phyloP scores from a whole-genome alignment of 1,140 invertebrate genomes.

The Drosophila repletoides region DNA sequence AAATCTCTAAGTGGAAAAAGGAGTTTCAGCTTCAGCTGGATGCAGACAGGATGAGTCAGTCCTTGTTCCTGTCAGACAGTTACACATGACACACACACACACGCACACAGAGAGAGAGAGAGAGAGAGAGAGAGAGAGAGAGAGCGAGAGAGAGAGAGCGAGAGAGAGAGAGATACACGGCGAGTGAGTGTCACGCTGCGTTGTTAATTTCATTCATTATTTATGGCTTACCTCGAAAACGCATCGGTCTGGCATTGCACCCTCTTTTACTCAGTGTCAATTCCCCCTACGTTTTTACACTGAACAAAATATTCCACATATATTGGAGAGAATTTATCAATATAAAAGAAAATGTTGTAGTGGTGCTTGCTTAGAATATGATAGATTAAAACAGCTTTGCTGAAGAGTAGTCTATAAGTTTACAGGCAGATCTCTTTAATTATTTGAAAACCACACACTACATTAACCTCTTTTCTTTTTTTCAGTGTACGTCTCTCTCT shows the following conservation, averaged over 20 bases:
- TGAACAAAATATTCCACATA: too few relatives aligned
- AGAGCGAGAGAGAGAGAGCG: too few relatives aligned
- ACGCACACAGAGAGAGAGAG: conserved; percentile 8
- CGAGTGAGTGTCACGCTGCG: conserved; percentile 36
- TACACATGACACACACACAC: conserved; percentile 6
- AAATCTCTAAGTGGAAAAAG: too few relatives aligned
- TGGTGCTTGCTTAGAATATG: too few relatives aligned
- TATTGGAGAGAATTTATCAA: too few relatives aligned
- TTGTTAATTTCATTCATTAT: conserved; percentile 81
- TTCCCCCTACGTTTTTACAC: too few relatives aligned
- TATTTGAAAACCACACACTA: too few relatives aligned
- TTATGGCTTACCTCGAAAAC: conserved; percentile 79
- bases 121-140: too few relatives aligned
- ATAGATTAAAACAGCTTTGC: too few relatives aligned
- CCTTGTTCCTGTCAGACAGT: neutral
- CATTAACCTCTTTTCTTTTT: neutral
- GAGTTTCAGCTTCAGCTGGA: neutral
- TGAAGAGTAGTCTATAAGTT: too few relatives aligned
- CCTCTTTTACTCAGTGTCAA: conserved; percentile 12
- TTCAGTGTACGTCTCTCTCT: neutral
- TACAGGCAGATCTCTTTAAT: neutral
- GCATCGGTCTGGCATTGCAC: conserved; percentile 50
- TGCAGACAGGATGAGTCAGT: conserved; percentile 7
- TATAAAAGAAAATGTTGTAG: too few relatives aligned
- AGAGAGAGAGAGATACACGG: too few relatives aligned